A percentile compares a stretch with the other conserved stretches of the same genome.
These are phyloP conservation scores for Poecilia latipinna DNA, from an alignment of 2,113 vertebrate genomes.

Conservation along the genomic window DNA sequence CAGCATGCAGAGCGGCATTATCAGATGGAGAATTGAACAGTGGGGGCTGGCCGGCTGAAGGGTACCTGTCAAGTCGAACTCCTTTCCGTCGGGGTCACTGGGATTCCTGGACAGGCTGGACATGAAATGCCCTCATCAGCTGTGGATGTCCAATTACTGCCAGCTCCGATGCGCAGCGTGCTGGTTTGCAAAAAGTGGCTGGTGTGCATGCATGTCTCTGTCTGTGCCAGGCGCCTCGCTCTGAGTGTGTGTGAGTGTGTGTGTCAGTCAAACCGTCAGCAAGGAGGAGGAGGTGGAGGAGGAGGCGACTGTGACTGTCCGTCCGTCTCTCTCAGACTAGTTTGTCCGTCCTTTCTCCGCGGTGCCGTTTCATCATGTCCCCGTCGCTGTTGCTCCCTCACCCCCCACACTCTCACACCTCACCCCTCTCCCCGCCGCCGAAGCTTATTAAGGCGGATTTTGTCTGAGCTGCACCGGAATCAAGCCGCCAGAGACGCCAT, in stretches of 20 bases:
- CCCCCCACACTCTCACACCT: constrained; percentile 10
- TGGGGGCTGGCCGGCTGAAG: constrained; percentile 43
- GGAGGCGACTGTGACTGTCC: constrained; percentile 51
- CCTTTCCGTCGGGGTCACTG: constrained; percentile 80
- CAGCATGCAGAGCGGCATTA: constrained; percentile 52
- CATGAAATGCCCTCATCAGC: constrained; percentile 73
- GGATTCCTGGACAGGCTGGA: constrained; percentile 72
- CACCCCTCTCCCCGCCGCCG: constrained; percentile 51
- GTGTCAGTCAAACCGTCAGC: constrained; percentile 81
- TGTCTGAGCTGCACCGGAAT: constrained; percentile 74
- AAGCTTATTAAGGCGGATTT: constrained; percentile 71
- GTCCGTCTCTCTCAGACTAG: constrained; percentile 64
- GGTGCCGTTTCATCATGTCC: constrained; percentile 80
- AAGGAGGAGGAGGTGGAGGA: constrained; percentile 26
- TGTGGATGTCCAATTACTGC: constrained; percentile 73
- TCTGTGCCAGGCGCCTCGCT: constrained; percentile 53
- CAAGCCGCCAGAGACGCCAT: constrained; percentile 85
- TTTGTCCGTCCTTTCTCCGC: constrained; percentile 72
- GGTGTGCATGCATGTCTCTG: constrained; percentile 67
- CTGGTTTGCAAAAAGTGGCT: constrained; percentile 69
- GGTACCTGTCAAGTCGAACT: constrained; percentile 82
- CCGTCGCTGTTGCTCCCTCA: constrained; percentile 48
- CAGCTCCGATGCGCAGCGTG: constrained; percentile 70
- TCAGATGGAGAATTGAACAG: constrained; percentile 30
- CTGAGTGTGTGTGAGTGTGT: constrained; percentile 67